Percentiles rank a stretch among this genome's conserved stretches.
phyloP scores from a whole-genome alignment of 2,888 invertebrate genomes.

The Drosophila niveifrons region DNA sequence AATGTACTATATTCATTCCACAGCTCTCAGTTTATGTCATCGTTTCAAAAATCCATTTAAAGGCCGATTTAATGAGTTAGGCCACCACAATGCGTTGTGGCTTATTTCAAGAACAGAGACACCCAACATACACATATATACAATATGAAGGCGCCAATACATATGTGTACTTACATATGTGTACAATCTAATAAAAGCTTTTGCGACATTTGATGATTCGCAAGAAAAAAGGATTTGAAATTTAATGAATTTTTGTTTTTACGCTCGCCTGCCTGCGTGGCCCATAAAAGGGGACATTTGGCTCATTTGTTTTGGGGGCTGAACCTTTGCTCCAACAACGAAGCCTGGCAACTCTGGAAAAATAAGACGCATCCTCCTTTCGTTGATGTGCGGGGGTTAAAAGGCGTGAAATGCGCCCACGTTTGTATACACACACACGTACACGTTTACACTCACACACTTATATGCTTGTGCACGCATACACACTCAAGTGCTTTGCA shows the following conservation, averaged over 20 bases:
- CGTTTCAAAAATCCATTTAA: background rate
- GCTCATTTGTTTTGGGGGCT: constrained; percentile 56
- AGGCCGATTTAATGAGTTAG: constrained; percentile 27
- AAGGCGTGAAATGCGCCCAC: constrained; percentile 69
- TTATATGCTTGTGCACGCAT: background rate
- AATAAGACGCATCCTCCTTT: constrained; percentile 45
- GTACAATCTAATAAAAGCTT: constrained; percentile 53
- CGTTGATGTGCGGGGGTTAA: constrained; percentile 70
- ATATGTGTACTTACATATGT: constrained; percentile 15
- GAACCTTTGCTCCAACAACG: background rate
- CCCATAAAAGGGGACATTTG: constrained; percentile 58
- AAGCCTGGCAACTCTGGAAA: background rate
- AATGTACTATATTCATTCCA: background rate
- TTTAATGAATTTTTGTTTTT: constrained; percentile 71
- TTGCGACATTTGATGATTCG: constrained; percentile 46
- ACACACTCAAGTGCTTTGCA: constrained; percentile 21
- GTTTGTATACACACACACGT: background rate
- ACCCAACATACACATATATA: background rate
- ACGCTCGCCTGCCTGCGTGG: constrained; percentile 61
- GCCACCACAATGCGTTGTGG: constrained; percentile 5
- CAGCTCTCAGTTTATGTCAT: constrained; percentile 1
- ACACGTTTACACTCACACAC: background rate
- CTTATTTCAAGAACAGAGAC: constrained; percentile 7
- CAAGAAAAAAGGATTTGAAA: constrained; percentile 62
- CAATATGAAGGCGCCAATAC: no score